Conservation (phyloP, 2,797 vertebrate species). For the Leptatherina wallacei region DNA sequence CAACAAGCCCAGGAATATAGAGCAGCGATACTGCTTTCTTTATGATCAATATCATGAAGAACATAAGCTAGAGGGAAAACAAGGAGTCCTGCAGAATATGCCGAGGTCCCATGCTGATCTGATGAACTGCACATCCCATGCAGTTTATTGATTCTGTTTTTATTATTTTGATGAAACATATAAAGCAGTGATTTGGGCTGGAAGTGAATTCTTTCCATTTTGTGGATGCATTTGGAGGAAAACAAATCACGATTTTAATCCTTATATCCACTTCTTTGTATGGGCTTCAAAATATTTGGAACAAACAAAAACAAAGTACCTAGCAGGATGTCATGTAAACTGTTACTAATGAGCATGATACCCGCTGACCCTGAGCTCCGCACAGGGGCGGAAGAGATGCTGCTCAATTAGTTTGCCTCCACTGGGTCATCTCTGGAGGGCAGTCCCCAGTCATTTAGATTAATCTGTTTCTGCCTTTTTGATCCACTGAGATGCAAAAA, state of each 20-base stretch:
- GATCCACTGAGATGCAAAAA: slow-evolving; percentile 5
- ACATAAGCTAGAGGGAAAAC: background rate
- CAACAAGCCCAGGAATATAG: background rate
- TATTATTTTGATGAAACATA: background rate
- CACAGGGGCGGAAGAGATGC: background rate
- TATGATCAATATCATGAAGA: background rate
- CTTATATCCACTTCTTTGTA: background rate
- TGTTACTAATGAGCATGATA: slow-evolving; percentile 1
- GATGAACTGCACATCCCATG: background rate
- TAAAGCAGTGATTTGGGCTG: background rate
- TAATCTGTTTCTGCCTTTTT: slow-evolving; percentile 8
- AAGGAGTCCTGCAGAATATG: background rate
- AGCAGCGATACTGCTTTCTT: background rate
- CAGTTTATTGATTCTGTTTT: background rate
- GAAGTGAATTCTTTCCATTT: background rate
- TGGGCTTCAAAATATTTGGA: background rate
- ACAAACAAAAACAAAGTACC: background rate
- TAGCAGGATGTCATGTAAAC: background rate
- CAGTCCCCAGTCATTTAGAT: slow-evolving; percentile 14
- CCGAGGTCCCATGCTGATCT: background rate
- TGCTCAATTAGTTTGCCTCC: slow-evolving; percentile 3
- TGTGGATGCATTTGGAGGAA: background rate
- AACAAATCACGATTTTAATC: background rate
- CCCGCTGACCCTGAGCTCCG: background rate
- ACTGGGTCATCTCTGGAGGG: slow-evolving; percentile 8